Base-by-base conservation (phyloP, 2,888 invertebrate species). In the Diadegma fenestrale region DNA sequence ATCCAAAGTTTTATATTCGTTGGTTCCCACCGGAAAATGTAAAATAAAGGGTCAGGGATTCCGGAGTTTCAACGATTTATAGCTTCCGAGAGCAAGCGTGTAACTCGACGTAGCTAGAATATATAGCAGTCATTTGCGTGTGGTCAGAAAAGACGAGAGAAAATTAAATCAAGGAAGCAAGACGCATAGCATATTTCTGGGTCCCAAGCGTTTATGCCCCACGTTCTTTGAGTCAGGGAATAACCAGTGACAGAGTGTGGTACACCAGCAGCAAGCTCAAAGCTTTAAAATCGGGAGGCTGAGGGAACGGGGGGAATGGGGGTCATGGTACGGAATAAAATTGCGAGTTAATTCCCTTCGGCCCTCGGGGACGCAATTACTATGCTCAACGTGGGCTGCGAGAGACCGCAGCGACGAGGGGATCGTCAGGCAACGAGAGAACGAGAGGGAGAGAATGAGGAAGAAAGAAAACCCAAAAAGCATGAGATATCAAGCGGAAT, bases 311-410 rank as follows among this genome's bases (percentile, higher is more conserved):
- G 26, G 58, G 33, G 37, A 37, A 2, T 19, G 54, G 61, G 37
- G 64, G 48, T 77, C 61, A 26, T 63, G 68, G 30, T 51, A 51
- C 72, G 73, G 82, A 85, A 85, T 82, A 82, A 85, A 85, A 85
- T 82, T 82, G 71, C 58, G 76, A 75, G 66, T 72, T 64, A 76
- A 82, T 76, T 76, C 75, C 73, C 77, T 41, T 76, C 66, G 75
- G 75, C 54, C 58, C 76, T 75, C 76, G 71, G 79, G 76, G 79
- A 85, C 76, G 72, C 85, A 85, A 85, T 85, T 85, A 85, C 82
- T 66, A 76, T 76, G 76, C 71, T 72, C 79, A 72, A 71, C 51
- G 75, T 43, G 30, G 51, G 48, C 17, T 63, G 79, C 37, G 79
- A 71, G 43, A 63, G 33, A 81, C 77, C 37, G 51, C 71, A 22